Conservation (phyloP, 2,113 vertebrate genomes). For the Brachyhypopomus occidentalis region DNA sequence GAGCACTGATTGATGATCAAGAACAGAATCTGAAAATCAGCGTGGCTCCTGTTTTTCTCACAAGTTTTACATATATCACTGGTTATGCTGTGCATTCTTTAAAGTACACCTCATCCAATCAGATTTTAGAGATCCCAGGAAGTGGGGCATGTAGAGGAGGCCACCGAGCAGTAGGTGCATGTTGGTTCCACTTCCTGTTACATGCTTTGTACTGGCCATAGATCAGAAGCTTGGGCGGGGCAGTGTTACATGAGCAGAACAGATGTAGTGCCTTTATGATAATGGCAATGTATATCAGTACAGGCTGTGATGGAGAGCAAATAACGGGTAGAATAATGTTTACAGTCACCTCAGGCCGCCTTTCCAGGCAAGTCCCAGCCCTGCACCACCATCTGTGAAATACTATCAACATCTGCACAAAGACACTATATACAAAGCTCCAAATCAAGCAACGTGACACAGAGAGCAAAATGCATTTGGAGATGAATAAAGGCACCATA, state of each 20-base stretch:
- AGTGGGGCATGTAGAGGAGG: neutral
- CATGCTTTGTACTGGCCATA: constrained; percentile 22
- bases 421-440: constrained; percentile 5
- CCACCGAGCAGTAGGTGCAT: constrained; percentile 9
- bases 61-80: neutral
- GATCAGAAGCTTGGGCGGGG: constrained; percentile 25
- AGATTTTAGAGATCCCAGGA: neutral
- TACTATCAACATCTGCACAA: constrained; percentile 29
- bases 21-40: constrained; percentile 45
- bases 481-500: neutral
- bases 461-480: neutral
- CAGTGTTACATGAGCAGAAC: constrained; percentile 14
- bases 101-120: neutral
- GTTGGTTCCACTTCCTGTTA: constrained; percentile 3
- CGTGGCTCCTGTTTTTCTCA: constrained; percentile 34
- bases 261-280: constrained; percentile 21
- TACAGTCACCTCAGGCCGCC: constrained; percentile 29
- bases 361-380: constrained; percentile 19
- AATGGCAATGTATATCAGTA: constrained; percentile 20
- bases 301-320: constrained; percentile 20
- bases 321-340: constrained; percentile 37
- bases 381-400: constrained; percentile 28
- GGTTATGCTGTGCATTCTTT: neutral
- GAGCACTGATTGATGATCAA: constrained; percentile 48
- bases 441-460: constrained; percentile 12